These are phyloP conservation scores for Prunella fulvescens DNA, from an alignment of 2,113 vertebrate genomes.

Conservation along the genomic window DNA sequence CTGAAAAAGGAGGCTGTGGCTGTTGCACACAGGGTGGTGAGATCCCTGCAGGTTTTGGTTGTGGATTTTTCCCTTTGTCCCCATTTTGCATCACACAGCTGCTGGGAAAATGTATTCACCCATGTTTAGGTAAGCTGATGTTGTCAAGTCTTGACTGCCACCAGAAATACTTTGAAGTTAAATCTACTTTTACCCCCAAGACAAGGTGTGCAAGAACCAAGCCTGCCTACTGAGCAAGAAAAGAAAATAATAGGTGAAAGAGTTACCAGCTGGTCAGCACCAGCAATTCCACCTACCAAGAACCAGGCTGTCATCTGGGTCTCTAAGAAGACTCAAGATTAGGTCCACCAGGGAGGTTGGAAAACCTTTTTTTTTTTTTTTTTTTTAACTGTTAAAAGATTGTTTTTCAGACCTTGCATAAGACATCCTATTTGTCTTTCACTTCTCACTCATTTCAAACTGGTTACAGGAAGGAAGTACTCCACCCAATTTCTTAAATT, in stretches of 20 bases:
- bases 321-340: neutral
- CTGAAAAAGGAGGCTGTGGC: neutral
- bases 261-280: neutral
- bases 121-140: neutral
- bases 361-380: neutral
- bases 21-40: neutral
- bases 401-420: neutral
- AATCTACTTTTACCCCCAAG: neutral
- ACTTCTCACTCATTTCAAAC: neutral
- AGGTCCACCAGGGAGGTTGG: neutral
- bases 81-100: neutral
- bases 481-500: constrained; percentile 55
- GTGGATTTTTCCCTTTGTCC: neutral
- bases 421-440: neutral
- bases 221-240: neutral
- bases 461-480: constrained; percentile 44
- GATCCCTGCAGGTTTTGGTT: neutral
- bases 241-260: neutral
- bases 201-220: neutral
- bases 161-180: neutral
- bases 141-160: neutral
- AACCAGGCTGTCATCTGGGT: rapidly evolving
- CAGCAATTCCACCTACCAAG: neutral
- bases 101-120: neutral
- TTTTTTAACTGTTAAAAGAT: neutral